Conservation (phyloP, 1,140 invertebrate genomes). For the Bombus impatiens region DNA sequence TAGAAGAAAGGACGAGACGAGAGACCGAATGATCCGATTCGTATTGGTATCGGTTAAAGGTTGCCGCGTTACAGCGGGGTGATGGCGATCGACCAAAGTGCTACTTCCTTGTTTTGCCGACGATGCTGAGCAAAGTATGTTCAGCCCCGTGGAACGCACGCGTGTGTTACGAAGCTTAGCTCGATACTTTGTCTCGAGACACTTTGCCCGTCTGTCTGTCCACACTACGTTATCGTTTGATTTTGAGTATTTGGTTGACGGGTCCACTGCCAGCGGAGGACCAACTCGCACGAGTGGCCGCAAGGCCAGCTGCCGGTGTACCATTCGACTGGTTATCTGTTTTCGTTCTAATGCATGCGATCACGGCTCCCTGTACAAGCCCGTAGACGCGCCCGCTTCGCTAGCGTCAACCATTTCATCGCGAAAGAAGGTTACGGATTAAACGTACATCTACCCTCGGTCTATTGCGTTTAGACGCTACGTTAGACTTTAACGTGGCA, state of each 20-base stretch:
- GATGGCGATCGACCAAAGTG: neutral
- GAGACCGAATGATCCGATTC: neutral
- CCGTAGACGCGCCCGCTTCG: conserved; percentile 33
- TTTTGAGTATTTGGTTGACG: conserved; percentile 62
- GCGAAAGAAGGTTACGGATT: neutral
- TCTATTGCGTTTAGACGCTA: too few relatives aligned
- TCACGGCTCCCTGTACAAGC: neutral
- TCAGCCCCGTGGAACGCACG: conserved; percentile 22
- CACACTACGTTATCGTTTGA: conserved; percentile 42
- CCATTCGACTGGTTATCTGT: conserved; percentile 75
- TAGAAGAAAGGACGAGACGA: neutral
- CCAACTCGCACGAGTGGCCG: conserved; percentile 63
- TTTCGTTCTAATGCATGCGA: conserved; percentile 72
- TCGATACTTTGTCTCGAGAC: neutral
- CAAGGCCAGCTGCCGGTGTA: conserved; percentile 73
- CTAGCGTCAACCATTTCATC: conserved; percentile 16
- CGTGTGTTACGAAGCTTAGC: neutral
- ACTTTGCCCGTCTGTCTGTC: conserved; percentile 4
- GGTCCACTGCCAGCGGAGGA: conserved; percentile 64
- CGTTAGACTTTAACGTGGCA: too few relatives aligned
- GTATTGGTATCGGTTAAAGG: conserved; percentile 34
- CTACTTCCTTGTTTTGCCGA: neutral
- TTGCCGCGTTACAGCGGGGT: conserved; percentile 1
- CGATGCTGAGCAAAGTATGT: neutral
- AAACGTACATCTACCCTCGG: neutral